Evolutionary conservation across 2,888 invertebrate genomes (phyloP), one percentile per base, ranked within the genome.

Genomic region (Laspeyria flexula): DNA sequence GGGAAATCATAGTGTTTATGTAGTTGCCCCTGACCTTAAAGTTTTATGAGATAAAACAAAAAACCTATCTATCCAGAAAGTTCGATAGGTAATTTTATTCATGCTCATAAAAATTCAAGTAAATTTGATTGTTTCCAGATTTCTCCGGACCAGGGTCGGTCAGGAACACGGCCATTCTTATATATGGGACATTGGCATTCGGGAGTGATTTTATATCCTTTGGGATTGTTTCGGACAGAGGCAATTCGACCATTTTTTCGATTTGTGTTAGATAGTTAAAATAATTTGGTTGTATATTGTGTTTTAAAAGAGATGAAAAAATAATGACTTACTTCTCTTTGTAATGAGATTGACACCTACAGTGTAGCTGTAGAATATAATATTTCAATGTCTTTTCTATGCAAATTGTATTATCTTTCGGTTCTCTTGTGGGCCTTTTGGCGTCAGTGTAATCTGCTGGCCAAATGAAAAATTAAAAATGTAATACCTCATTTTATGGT

Each of bases 391-490:
- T 56, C 54, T 74, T 75, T 79, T 66, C 66, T 71, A 81, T 79
- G 79, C 64, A 82, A 85, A 85, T 79, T 69, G 63, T 65, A 74
- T 75, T 72, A 74, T 68, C 57, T 53, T 67, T 63, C 59, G 46
- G 47, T 69, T 69, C 76, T 67, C 77, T 53, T 55, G 73, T 70
- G 72, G 64, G 71, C 71, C 63, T 71, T 74, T 81, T 72, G 58
- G 54, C 57, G 57, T 60, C 63, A 71, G 78, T 71, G 64, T 79
- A 80, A 79, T 79, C 68, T 73, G 47, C 49, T 60, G 63, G 55
- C 58, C 67, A 73, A 83, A 85, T 82, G 79, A 71, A 78, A 79
- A 78, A 85, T 86, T 83, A 84, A 81, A 79, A 76, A 81, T 81
- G 73, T 67, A 83, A 72, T 73, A 61, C 67, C 69, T 78, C 74